Evolutionary conservation across 2,888 invertebrate species (phyloP).

Genomic region (Euplagia quadripunctaria): DNA sequence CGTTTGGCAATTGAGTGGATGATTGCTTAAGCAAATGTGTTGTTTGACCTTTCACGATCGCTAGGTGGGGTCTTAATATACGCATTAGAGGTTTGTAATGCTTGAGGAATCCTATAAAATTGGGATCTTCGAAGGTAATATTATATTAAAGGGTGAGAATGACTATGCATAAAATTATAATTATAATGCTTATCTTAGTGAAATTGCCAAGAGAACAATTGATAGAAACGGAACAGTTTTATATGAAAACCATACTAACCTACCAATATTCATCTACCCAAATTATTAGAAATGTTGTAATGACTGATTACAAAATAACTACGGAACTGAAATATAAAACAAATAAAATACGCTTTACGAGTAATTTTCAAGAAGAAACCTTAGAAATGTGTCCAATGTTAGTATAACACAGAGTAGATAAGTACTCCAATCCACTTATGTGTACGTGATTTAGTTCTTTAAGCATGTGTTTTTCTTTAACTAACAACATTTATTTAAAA

Average conservation of each 20-base stretch:
- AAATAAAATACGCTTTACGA: neutral
- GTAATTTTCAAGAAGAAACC: neutral
- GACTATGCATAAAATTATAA: neutral
- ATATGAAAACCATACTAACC: neutral
- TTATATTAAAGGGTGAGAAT: neutral
- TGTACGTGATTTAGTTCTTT: too few relatives aligned
- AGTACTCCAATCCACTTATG: neutral
- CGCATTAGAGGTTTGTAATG: conserved; percentile 14
- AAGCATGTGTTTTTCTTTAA: too few relatives aligned
- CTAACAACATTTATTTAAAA: too few relatives aligned
- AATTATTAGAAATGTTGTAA: neutral
- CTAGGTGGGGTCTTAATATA: conserved; percentile 15
- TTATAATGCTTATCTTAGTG: neutral
- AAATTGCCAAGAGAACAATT: neutral
- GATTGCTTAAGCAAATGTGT: conserved; percentile 31
- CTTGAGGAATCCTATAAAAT: conserved; percentile 11
- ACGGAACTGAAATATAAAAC: neutral
- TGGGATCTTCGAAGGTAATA: conserved; percentile 6
- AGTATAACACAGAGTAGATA: neutral
- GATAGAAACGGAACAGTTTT: too few relatives aligned
- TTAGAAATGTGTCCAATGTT: neutral
- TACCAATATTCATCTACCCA: neutral
- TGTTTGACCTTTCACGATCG: conserved; percentile 34
- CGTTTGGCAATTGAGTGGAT: conserved; percentile 31
- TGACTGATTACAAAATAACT: neutral